Percentiles rank a stretch among this genome's conserved stretches.
These are phyloP conservation scores for Gephyroberyx darwinii DNA, from an alignment of 2,797 vertebrate genomes.

Conservation along the genomic window DNA sequence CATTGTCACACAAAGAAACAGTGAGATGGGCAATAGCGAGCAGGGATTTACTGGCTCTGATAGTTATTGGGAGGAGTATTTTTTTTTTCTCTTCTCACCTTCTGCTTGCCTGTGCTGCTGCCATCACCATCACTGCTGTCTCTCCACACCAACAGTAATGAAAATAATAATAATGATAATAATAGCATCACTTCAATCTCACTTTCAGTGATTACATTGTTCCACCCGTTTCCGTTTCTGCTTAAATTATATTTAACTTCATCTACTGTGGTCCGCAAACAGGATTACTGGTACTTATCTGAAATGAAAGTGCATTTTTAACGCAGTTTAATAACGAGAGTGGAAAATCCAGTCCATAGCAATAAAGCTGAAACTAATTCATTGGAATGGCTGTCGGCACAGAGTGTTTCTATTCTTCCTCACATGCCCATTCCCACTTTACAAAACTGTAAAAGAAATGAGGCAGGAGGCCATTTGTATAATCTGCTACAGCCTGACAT, in stretches of 20 bases:
- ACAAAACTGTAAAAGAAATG: slow-evolving; percentile 72
- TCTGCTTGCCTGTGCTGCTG: slow-evolving; percentile 51
- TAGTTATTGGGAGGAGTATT: slow-evolving; percentile 63
- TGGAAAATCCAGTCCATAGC: slow-evolving; percentile 84
- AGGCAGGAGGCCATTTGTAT: slow-evolving; percentile 71
- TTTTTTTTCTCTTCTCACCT: slow-evolving; percentile 65
- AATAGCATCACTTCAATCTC: slow-evolving; percentile 85
- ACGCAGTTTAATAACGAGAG: slow-evolving; percentile 84
- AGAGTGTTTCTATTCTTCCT: slow-evolving; percentile 73
- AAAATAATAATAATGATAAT: slow-evolving; percentile 83
- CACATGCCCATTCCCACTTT: slow-evolving; percentile 58
- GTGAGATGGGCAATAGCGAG: slow-evolving; percentile 59
- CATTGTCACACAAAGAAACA: slow-evolving; percentile 67
- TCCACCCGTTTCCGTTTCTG: slow-evolving; percentile 82
- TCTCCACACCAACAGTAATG: slow-evolving; percentile 75
- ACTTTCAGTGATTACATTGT: slow-evolving; percentile 86
- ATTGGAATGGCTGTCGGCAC: slow-evolving; percentile 79
- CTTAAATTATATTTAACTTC: slow-evolving; percentile 87
- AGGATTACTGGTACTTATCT: slow-evolving; percentile 87
- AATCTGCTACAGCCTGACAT: slow-evolving; percentile 72
- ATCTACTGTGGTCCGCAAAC: slow-evolving; percentile 82
- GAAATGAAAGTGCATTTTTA: slow-evolving; percentile 88
- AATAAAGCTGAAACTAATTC: slow-evolving; percentile 86
- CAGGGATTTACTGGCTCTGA: slow-evolving; percentile 73
- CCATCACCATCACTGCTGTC: slow-evolving; percentile 46